These are phyloP conservation scores for Peromyscus melanophrys DNA, from an alignment of 2,797 vertebrate species.

Conservation along the genomic window DNA sequence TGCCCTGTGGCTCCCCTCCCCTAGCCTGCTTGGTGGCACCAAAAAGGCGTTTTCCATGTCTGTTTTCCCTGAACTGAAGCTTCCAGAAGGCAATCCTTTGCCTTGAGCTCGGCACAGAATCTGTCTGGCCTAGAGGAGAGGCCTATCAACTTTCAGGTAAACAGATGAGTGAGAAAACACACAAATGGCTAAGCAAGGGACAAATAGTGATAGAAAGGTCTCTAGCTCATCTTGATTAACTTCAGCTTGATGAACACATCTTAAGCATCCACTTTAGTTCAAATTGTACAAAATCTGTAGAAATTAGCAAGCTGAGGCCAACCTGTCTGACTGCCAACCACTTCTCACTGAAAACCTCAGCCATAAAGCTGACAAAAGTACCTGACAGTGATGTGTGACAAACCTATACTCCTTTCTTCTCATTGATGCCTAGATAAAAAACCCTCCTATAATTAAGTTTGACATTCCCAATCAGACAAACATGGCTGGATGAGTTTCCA, in stretches of 20 bases:
- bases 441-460: not conserved
- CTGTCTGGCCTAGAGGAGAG: not conserved
- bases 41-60: not conserved
- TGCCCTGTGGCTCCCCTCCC: not conserved
- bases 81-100: not conserved
- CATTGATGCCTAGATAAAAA: slow-evolving; percentile 3
- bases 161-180: not conserved
- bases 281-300: not conserved
- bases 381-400: not conserved
- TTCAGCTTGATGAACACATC: not conserved
- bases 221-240: not conserved
- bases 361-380: not conserved
- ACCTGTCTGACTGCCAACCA: not conserved
- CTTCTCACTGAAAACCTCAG: slow-evolving; percentile 1
- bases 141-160: not conserved
- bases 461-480: not conserved
- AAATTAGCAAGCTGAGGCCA: slow-evolving; percentile 3
- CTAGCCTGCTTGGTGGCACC: not conserved
- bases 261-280: not conserved
- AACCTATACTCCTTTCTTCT: not conserved
- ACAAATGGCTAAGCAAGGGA: not conserved
- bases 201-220: not conserved
- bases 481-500: not conserved
- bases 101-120: not conserved
- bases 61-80: not conserved